Evolutionary conservation across 2,797 vertebrate genomes (phyloP).

Genomic region (Smutsia gigantea): DNA sequence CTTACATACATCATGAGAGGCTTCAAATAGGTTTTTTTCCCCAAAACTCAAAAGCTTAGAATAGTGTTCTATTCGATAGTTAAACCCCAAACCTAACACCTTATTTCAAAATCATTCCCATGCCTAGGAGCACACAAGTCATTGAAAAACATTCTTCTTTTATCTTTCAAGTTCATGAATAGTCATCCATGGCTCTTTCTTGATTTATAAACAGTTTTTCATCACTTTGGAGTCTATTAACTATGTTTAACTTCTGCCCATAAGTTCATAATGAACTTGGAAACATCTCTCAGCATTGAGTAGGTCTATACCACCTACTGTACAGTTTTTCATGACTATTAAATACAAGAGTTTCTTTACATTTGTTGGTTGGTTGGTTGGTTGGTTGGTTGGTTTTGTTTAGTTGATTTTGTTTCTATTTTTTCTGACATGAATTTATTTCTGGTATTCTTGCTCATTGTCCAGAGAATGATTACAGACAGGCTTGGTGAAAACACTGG

Average conservation of each 20-base stretch:
- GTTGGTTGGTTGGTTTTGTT: background rate
- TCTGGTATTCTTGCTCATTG: background rate
- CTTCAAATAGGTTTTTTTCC: background rate
- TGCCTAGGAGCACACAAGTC: background rate
- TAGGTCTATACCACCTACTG: background rate
- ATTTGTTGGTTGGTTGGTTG: background rate
- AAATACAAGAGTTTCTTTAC: background rate
- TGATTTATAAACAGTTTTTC: background rate
- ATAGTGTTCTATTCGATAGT: background rate
- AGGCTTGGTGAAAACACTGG: background rate
- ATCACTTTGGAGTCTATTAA: background rate
- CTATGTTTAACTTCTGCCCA: background rate
- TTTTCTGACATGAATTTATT: background rate
- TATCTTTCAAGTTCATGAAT: background rate
- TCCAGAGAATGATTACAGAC: background rate
- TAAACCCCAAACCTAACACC: background rate
- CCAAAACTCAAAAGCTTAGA: background rate
- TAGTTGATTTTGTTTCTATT: background rate
- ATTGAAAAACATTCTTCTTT: background rate
- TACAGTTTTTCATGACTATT: background rate
- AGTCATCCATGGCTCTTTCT: background rate
- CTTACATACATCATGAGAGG: background rate
- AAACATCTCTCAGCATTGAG: background rate
- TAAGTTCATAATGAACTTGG: background rate
- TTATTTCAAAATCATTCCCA: background rate